These are phyloP conservation scores for Saturnia pavonia DNA, from an alignment of 2,888 invertebrate species.

Conservation along the genomic window DNA sequence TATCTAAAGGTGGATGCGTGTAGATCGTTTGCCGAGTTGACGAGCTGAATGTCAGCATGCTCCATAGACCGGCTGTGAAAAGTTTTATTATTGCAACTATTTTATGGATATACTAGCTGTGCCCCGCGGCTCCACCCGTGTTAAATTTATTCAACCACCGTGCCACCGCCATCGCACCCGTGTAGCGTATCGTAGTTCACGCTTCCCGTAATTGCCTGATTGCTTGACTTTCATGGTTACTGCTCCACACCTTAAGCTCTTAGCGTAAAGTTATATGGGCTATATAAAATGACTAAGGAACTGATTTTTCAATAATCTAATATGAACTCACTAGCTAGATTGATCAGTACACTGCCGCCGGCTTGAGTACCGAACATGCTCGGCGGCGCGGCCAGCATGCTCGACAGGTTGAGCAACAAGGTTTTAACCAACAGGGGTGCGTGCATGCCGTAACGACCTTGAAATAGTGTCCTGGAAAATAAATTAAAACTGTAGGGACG, in stretches of 20 bases:
- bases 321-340: slow-evolving; percentile 81
- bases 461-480: slow-evolving; percentile 81
- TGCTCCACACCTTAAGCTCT: no score
- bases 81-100: background rate
- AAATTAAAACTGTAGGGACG: background rate
- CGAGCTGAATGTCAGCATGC: slow-evolving; percentile 86
- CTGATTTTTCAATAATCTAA: background rate
- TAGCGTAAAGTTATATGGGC: no score
- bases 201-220: no score
- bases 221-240: no score
- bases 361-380: slow-evolving; percentile 83
- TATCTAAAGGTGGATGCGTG: slow-evolving; percentile 58
- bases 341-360: slow-evolving; percentile 92
- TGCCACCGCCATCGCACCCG: no score
- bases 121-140: no score
- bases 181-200: no score
- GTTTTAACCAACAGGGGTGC: slow-evolving; percentile 90
- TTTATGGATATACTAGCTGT: no score
- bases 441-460: slow-evolving; percentile 87
- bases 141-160: no score
- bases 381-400: slow-evolving; percentile 85
- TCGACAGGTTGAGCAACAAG: slow-evolving; percentile 88
- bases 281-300: no score
- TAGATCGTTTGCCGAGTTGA: slow-evolving; percentile 61
- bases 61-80: slow-evolving; percentile 87